These are phyloP conservation scores for Sternarchorhynchus goeldii DNA, from an alignment of 2,797 vertebrate genomes.

Conservation along the genomic window DNA sequence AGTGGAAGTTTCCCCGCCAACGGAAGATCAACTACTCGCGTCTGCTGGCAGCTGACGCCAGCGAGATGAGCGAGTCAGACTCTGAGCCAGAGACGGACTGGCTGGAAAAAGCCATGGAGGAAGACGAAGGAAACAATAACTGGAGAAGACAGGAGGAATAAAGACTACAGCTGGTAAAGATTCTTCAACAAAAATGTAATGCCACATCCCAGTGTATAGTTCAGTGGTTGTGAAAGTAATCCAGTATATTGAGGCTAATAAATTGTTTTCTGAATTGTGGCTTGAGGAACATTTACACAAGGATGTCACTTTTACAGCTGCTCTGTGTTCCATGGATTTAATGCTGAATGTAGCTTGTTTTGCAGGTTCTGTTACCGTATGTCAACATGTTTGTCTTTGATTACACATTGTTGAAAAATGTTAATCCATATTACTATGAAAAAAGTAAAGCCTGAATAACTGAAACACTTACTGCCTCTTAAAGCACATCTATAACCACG, in stretches of 20 bases:
- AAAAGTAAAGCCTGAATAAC: conserved; percentile 3
- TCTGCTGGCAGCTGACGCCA: conserved; percentile 79
- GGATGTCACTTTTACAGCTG: background rate
- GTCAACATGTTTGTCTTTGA: conserved; percentile 5
- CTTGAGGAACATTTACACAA: conserved; percentile 7
- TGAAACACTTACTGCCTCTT: background rate
- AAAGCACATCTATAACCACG: background rate
- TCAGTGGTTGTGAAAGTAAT: conserved; percentile 8
- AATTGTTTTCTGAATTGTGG: background rate
- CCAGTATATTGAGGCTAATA: background rate
- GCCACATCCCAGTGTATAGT: background rate
- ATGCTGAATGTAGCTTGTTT: background rate
- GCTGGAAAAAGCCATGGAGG: conserved; percentile 86
- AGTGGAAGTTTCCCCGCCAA: conserved; percentile 78
- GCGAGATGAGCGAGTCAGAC: conserved; percentile 84
- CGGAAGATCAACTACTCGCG: conserved; percentile 86
- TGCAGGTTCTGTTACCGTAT: background rate
- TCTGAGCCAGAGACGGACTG: conserved; percentile 85
- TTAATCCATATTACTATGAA: background rate
- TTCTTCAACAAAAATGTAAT: background rate
- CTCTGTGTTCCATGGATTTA: background rate
- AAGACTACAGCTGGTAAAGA: background rate
- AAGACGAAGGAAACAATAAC: conserved; percentile 70
- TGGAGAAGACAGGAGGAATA: conserved; percentile 23
- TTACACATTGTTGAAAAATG: background rate